These are phyloP conservation scores for Platyscapa corneri DNA, from an alignment of 1,140 invertebrate species.

Conservation along the genomic window DNA sequence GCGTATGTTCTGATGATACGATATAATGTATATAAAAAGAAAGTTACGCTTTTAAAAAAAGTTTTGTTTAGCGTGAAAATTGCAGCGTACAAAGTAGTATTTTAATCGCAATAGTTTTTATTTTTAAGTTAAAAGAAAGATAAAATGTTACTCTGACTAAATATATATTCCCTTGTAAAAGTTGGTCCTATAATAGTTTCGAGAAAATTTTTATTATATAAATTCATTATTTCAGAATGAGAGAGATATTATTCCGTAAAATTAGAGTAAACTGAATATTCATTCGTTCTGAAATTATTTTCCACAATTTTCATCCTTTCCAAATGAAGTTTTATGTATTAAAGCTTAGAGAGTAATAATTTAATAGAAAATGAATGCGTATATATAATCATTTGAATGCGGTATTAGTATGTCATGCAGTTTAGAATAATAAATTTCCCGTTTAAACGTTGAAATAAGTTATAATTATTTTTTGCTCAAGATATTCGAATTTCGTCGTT, in stretches of 20 bases:
- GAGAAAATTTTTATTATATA: background rate
- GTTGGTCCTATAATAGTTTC: background rate
- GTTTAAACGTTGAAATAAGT: background rate
- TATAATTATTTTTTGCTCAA: too few species aligned
- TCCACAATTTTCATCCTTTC: background rate
- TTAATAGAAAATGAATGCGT: background rate
- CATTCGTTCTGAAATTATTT: too few species aligned
- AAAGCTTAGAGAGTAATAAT: constrained; percentile 6
- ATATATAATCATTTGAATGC: background rate
- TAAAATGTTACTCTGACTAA: background rate
- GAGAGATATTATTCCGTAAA: background rate
- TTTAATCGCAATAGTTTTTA: background rate
- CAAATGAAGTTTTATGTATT: background rate
- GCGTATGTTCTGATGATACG: background rate
- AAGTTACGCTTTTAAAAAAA: background rate
- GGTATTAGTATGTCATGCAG: background rate
- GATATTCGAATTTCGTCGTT: too few species aligned
- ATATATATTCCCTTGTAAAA: background rate
- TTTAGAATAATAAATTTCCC: background rate
- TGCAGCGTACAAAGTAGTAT: background rate
- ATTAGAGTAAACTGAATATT: background rate
- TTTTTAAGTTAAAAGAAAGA: background rate
- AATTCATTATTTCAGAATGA: background rate
- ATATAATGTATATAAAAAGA: background rate
- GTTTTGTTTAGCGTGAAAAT: background rate